Evolutionary conservation across 2,888 invertebrate genomes (phyloP), one percentile per base, ranked within the genome.

Genomic region (Drosophila flavopinicola): DNA sequence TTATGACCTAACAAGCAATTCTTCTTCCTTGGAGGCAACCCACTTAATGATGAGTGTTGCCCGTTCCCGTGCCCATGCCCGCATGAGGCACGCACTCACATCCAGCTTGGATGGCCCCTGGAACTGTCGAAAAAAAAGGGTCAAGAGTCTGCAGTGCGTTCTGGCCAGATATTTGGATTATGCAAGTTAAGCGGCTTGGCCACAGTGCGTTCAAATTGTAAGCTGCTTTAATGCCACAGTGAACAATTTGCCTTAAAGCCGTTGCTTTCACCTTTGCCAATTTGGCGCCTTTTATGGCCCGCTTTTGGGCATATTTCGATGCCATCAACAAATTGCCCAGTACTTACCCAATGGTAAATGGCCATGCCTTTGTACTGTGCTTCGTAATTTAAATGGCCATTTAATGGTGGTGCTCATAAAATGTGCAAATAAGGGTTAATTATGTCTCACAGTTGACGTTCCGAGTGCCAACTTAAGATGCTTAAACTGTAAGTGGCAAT

Each of bases 351-450:
- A n/a, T n/a, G n/a, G 42, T 56, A 78, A 79, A 79, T 72, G 70
- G 65, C 57, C 64, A 66, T 57, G 38, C 17, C 35, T 38, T 60
- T 51, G 47, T 56, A 20, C 51, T 56, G 65, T 66, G 42, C 54
- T 60, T 63, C 54, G 78, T 75, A 78, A 83, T 83, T 83, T 83
- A 74, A 88, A 87, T 73, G 71, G 68, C 57, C 51, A 74, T 88
- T 88, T 88, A 83, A 88, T 83, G 85, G 75, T 79, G 76, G 65
- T 68, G 76, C 64, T 68, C 80, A 84, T 89, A 88, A 89, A 88
- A 78, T 82, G 85, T 74, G 84, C 89, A 89, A 89, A 89, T 89
- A 88, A 86, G 86, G 88, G 89, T 87, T 89, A 89, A 88, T 89
- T 89, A 89, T 88, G 79, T 71, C 57, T 38, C 57, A 32, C 33